A percentile compares a stretch with the other conserved stretches of the same genome.
These are phyloP conservation scores for Deilephila elpenor DNA, from an alignment of 2,888 invertebrate genomes.

Conservation along the genomic window DNA sequence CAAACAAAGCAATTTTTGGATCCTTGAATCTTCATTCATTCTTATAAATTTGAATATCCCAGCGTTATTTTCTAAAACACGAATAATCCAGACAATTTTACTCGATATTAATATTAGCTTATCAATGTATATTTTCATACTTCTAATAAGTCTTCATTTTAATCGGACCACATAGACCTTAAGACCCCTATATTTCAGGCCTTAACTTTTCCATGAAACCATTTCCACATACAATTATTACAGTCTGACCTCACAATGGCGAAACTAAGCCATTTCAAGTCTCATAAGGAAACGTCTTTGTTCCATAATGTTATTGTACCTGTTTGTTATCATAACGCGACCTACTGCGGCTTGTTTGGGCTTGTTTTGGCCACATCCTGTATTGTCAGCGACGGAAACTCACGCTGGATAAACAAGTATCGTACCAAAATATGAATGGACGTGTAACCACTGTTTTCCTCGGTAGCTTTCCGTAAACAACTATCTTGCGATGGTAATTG, in stretches of 20 bases:
- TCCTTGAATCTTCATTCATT: no score
- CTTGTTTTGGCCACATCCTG: constrained; percentile 49
- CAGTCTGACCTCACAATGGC: not conserved
- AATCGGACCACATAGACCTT: no score
- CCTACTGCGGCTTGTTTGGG: constrained; percentile 39
- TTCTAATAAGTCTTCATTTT: no score
- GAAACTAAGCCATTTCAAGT: not conserved
- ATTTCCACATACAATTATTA: not conserved
- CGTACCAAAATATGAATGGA: constrained; percentile 58
- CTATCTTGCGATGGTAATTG: constrained; percentile 33
- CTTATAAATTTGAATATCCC: no score
- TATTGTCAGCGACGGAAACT: constrained; percentile 49
- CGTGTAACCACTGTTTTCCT: constrained; percentile 46
- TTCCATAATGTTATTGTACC: constrained; percentile 3
- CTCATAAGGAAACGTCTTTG: constrained; percentile 14
- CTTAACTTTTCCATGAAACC: not conserved
- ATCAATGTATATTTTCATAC: no score
- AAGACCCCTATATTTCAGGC: no score
- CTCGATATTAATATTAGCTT: no score
- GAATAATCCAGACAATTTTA: no score
- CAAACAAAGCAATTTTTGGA: no score
- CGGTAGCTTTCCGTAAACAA: constrained; percentile 42
- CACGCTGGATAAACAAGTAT: constrained; percentile 59
- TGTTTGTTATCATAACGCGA: constrained; percentile 42
- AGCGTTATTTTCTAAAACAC: no score